Conservation (phyloP, 2,888 invertebrate genomes). For the Acleris literana region DNA sequence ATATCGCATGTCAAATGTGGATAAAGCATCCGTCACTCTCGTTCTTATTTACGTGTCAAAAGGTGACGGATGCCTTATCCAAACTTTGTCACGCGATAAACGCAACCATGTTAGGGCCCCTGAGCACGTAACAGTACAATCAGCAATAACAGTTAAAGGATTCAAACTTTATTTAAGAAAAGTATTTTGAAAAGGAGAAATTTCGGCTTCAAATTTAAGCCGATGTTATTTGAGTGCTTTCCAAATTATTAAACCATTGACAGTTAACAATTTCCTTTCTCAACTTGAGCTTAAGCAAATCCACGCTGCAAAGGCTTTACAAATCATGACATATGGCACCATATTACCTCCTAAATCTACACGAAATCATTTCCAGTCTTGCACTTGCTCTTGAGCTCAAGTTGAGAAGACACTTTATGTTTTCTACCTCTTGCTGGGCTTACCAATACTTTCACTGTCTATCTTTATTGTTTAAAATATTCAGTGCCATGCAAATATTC, state of each 20-base stretch:
- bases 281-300: slow-evolving; percentile 60
- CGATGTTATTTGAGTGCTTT: too few relatives aligned
- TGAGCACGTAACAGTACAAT: too few relatives aligned
- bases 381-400: slow-evolving; percentile 55
- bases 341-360: slow-evolving; percentile 2
- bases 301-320: slow-evolving; percentile 23
- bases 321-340: slow-evolving; percentile 16
- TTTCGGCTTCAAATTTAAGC: too few relatives aligned
- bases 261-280: slow-evolving; percentile 62
- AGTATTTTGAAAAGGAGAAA: too few relatives aligned
- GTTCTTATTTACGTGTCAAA: too few relatives aligned
- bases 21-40: too few relatives aligned
- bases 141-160: too few relatives aligned
- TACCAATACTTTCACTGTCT: slow-evolving; percentile 40
- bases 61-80: too few relatives aligned
- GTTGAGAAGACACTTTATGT: slow-evolving; percentile 59
- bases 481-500: slow-evolving; percentile 36
- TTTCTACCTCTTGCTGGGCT: slow-evolving; percentile 53
- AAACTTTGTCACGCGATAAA: too few relatives aligned
- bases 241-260: slow-evolving; percentile 60
- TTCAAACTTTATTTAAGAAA: too few relatives aligned
- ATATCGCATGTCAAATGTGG: too few relatives aligned
- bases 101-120: too few relatives aligned
- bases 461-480: slow-evolving; percentile 31
- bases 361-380: slow-evolving; percentile 26